A percentile compares a stretch with the other conserved stretches of the same genome.
Conservation (phyloP, 1,140 invertebrate genomes). For the Heliconius nattereri region DNA sequence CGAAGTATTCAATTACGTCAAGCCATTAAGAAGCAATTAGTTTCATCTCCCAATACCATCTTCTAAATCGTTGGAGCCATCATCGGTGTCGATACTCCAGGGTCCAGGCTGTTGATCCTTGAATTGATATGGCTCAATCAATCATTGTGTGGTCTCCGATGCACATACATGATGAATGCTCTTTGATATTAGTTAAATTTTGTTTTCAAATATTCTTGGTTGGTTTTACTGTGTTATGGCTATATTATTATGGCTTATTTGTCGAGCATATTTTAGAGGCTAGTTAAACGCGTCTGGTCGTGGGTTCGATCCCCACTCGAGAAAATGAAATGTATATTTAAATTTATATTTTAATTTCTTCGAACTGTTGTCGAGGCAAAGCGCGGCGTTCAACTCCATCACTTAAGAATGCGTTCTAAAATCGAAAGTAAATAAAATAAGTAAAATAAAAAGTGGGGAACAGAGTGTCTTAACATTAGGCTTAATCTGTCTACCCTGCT, state of each 20-base stretch:
- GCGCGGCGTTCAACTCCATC: too few species aligned
- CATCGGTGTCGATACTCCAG: not conserved
- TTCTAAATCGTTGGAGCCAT: conserved; percentile 18
- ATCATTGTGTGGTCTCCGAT: not conserved
- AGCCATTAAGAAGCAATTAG: conserved; percentile 25
- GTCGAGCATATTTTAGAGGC: too few species aligned
- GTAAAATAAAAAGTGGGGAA: too few species aligned
- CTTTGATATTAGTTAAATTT: not conserved
- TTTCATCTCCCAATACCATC: conserved; percentile 16
- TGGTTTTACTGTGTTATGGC: not conserved
- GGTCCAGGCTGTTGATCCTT: conserved; percentile 5
- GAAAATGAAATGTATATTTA: too few species aligned
- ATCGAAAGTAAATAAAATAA: too few species aligned
- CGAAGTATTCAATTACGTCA: not conserved
- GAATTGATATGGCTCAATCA: conserved; percentile 25
- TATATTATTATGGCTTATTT: not conserved
- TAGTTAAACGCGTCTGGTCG: too few species aligned
- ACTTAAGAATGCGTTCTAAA: too few species aligned
- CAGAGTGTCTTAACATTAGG: too few species aligned
- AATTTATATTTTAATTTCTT: too few species aligned
- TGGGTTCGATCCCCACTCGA: too few species aligned
- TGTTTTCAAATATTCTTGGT: not conserved
- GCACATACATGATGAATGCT: not conserved
- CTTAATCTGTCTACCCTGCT: too few species aligned
- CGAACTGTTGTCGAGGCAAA: too few species aligned